A percentile compares a stretch with the other conserved stretches of the same genome.
Conservation (phyloP, 2,888 invertebrate genomes). For the Agrilus cyanescens region DNA sequence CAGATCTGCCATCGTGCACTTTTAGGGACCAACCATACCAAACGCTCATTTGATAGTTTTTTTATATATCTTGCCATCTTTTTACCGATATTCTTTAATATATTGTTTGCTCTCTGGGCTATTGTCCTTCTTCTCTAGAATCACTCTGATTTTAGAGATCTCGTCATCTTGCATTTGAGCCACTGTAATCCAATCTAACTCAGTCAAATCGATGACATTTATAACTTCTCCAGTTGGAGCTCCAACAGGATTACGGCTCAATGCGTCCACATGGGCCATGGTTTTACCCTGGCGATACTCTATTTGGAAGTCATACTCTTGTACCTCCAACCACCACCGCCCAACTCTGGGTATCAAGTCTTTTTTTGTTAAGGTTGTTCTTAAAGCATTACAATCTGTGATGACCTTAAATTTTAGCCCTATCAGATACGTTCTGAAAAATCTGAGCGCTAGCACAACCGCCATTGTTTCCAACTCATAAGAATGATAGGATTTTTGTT, state of each 20-base stretch:
- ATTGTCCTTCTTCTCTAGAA: slow-evolving; percentile 13
- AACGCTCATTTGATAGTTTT: slow-evolving; percentile 13
- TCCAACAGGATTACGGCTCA: slow-evolving; percentile 8
- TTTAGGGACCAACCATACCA: slow-evolving; percentile 13
- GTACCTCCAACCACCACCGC: too few species aligned
- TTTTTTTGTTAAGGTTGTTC: slow-evolving; percentile 7
- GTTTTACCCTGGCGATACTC: slow-evolving; percentile 6
- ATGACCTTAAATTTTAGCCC: slow-evolving; percentile 15
- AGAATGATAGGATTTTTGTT: slow-evolving; percentile 11
- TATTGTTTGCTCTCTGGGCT: slow-evolving; percentile 14
- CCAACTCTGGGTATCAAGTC: slow-evolving; percentile 8
- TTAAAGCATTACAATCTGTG: slow-evolving; percentile 16
- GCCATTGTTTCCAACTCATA: slow-evolving; percentile 16
- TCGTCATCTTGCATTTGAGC: slow-evolving; percentile 7
- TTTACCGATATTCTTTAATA: slow-evolving; percentile 4
- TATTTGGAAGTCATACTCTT: slow-evolving; percentile 7
- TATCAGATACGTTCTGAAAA: slow-evolving; percentile 5
- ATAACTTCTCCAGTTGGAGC: too few species aligned
- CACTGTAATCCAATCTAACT: slow-evolving; percentile 7
- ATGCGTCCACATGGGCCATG: slow-evolving; percentile 9
- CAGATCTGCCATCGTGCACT: neutral
- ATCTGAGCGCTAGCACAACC: slow-evolving; percentile 1
- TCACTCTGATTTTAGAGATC: slow-evolving; percentile 1
- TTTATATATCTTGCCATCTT: slow-evolving; percentile 12
- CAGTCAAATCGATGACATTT: slow-evolving; percentile 5